Percentiles rank a stretch among this genome's conserved stretches.
These are phyloP conservation scores for Callipepla squamata DNA, from an alignment of 2,113 vertebrate genomes.

Conservation along the genomic window DNA sequence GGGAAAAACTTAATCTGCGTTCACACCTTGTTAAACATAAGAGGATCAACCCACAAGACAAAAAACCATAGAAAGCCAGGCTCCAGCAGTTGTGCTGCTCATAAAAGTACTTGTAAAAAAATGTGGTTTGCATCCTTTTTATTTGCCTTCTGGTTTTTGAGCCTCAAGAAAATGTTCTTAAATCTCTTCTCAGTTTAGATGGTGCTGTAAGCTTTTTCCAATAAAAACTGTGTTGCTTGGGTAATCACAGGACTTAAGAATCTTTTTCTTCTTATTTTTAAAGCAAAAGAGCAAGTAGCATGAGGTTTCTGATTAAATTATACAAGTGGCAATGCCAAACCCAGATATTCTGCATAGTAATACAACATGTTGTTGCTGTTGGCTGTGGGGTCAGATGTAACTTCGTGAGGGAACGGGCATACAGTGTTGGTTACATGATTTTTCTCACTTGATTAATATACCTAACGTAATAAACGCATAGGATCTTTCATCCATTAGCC, in stretches of 20 bases:
- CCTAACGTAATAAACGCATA: neutral
- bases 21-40: conserved; percentile 43
- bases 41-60: neutral
- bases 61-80: neutral
- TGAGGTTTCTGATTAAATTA: neutral
- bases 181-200: neutral
- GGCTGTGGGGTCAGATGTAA: neutral
- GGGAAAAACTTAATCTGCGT: neutral
- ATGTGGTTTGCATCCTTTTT: neutral
- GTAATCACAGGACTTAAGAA: neutral
- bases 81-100: neutral
- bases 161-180: neutral
- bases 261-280: neutral
- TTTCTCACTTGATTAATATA: neutral
- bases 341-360: neutral
- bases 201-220: neutral
- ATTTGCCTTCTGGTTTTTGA: conserved; percentile 1
- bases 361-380: neutral
- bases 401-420: neutral
- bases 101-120: conserved; percentile 35
- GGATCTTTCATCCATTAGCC: neutral
- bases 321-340: neutral
- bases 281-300: neutral
- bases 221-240: neutral
- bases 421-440: neutral